Base-by-base conservation (phyloP, 1,140 invertebrate genomes). In the Holcopasites calliopsidis region DNA sequence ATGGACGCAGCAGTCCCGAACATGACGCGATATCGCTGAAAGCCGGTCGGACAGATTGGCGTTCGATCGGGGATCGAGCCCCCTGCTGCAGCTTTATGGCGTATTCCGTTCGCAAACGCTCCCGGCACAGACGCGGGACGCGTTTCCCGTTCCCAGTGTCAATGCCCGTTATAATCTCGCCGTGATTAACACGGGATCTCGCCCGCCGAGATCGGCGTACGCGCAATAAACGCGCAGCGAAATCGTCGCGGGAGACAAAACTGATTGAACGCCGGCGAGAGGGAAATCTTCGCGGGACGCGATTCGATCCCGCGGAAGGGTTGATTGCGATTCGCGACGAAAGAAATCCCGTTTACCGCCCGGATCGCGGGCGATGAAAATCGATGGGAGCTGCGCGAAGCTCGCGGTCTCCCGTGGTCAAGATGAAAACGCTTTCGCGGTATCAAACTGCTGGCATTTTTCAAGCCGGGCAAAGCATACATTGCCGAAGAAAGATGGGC, bases 401-500 rank as follows among this genome's bases (percentile, higher is more conserved):
- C 3, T 21, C 26, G 10, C 23, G 35, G 8, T 16, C 55, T 33
- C 54, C 54, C 28, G 21, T 35, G 35, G 40, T 26, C 40, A 23
- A 44, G 61, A 40, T 16, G 68, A 65, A 69, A 77, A 75, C 38
- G 47, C 31, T 77, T 76, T 74, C 64, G 82, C 60, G 28, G 68
- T 71, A 58, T 55, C 62, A 44, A 62, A 70, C 40, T 60, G 38
- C 44, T 26, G 58, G 65, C 49, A 83, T 77, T 80, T 84, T 84
- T 76, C 70, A 79, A 70, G 38, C n/a, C 18, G 11, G 50, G 60
- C 61, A 69, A 80, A 84, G 82, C 84, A 83, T 82, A 85, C 84
- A 86, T 80, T 82, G 77, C 74, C 49, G 62, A 66, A 70, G 77
- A 87, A 68, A 58, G 66, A 87, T 82, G 84, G 77, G 78, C 82